Evolutionary conservation across 2,113 vertebrate genomes (phyloP), one percentile per base, ranked within the genome.

Genomic region (Syngnathoides biaculeatus): DNA sequence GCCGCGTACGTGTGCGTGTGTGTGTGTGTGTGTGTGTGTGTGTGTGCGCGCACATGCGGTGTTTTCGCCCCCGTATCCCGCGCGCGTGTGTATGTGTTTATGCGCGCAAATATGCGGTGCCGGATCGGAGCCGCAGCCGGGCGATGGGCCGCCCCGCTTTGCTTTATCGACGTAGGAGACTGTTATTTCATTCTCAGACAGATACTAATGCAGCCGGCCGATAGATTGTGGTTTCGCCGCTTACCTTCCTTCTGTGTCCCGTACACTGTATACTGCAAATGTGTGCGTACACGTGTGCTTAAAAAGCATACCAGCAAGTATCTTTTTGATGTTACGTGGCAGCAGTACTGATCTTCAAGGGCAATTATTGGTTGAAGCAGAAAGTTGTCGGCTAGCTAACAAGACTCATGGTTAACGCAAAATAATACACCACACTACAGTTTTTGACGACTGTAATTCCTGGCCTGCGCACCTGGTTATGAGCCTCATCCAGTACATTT

Each of bases 141-240:
- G 65, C 62, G 68, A 69, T 55, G 73, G 67, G 72, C 77, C 47
- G n/a, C 82, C 79, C 65, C 84, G 86, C 89, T 88, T 70, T 57
- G 73, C 77, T 80, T 89, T 92, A 92, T 92, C 89, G 91, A 92
- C 88, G 87, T 91, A 85, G 87, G 78, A 81, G 86, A 78, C 79
- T 79, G 69, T 89, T 92, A 89, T 92, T 92, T 92, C 82, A 92
- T 91, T 91, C 86, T 75, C 79, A 89, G 89, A 92, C 84, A 87
- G 90, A 91, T 91, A 86, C 90, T 92, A 92, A 92, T 92, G 90
- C 89, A 89, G 82, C 86, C 79, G 65, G 89, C 88, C 89, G 89
- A 92, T 90, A 91, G 90, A 90, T 89, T 92, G 90, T 24, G 89
- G 87, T 90, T 85, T 72, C 83, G 58, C 82, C 88, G 55, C 78